Percentiles rank a stretch among this genome's conserved stretches.
These are phyloP conservation scores for Platygyra sinensis DNA, from an alignment of 64 coral and sea anemone genomes.

Conservation along the genomic window DNA sequence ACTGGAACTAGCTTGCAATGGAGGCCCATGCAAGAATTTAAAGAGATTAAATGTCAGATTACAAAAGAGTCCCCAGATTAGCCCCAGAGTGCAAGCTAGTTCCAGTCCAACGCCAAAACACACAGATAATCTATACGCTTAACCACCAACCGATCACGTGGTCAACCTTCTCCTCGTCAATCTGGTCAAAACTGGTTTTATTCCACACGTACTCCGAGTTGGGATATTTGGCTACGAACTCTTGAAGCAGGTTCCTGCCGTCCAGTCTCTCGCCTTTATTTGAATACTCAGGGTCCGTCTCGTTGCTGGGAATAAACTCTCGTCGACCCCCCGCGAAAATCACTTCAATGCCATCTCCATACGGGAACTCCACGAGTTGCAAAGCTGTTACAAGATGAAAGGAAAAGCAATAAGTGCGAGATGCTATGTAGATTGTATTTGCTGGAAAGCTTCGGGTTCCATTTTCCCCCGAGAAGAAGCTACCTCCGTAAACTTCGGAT, in stretches of 20 bases:
- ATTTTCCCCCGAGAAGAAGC: no score
- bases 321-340: conserved; percentile 82
- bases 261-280: conserved; percentile 57
- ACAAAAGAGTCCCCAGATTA: no score
- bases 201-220: conserved; percentile 82
- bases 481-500: no score
- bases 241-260: conserved; percentile 72
- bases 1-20: no score
- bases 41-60: no score
- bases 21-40: no score
- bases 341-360: conserved; percentile 90
- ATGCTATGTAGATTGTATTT: no score
- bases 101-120: no score
- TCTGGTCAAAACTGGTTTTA: conserved; percentile 70
- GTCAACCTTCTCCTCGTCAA: conserved; percentile 69
- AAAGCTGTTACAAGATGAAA: conserved; percentile 54
- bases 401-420: neutral
- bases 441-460: no score
- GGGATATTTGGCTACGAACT: conserved; percentile 64
- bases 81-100: no score
- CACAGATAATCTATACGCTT: no score
- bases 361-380: conserved; percentile 84
- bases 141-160: conserved; percentile 79
- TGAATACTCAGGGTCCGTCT: conserved; percentile 63
- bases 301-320: conserved; percentile 66